Conservation (phyloP, 2,797 vertebrate species). For the Tenualosa thibaudeaui region DNA sequence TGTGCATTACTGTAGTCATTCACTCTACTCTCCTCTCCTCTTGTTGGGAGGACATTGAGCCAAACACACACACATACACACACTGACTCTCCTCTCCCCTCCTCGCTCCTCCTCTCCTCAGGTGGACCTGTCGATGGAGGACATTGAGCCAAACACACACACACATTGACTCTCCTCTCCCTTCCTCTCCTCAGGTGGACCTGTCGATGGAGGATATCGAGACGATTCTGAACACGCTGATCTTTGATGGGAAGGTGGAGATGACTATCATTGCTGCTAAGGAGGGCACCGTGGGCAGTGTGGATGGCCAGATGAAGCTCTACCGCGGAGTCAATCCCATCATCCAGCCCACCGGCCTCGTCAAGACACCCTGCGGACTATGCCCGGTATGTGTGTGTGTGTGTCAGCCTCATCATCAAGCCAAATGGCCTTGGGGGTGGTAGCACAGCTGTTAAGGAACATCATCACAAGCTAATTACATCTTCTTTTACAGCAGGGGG, state of each 20-base stretch:
- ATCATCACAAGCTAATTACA: too few relatives aligned
- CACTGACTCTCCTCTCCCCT: not conserved
- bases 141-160: not conserved
- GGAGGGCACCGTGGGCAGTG: slow-evolving; percentile 91
- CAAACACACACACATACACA: too few relatives aligned
- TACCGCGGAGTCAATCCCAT: slow-evolving; percentile 88
- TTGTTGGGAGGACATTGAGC: too few relatives aligned
- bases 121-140: slow-evolving; percentile 85
- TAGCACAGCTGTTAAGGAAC: too few relatives aligned
- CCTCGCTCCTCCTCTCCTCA: slow-evolving; percentile 59
- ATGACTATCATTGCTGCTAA: slow-evolving; percentile 96
- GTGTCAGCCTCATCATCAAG: slow-evolving; percentile 83
- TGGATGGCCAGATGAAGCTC: slow-evolving; percentile 94
- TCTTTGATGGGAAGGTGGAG: slow-evolving; percentile 97
- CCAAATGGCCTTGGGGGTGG: slow-evolving; percentile 75
- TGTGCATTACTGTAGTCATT: too few relatives aligned
- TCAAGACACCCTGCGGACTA: slow-evolving; percentile 90
- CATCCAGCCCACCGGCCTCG: slow-evolving; percentile 87
- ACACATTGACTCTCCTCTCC: not conserved
- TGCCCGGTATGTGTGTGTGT: slow-evolving; percentile 82
- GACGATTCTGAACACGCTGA: slow-evolving; percentile 95
- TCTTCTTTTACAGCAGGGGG: too few relatives aligned
- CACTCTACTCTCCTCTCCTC: too few relatives aligned
- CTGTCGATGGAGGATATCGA: slow-evolving; percentile 98
- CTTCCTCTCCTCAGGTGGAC: slow-evolving; percentile 80